Evolutionary conservation across 2,888 invertebrate genomes (phyloP).

Genomic region (Lasioglossum pauxillum): DNA sequence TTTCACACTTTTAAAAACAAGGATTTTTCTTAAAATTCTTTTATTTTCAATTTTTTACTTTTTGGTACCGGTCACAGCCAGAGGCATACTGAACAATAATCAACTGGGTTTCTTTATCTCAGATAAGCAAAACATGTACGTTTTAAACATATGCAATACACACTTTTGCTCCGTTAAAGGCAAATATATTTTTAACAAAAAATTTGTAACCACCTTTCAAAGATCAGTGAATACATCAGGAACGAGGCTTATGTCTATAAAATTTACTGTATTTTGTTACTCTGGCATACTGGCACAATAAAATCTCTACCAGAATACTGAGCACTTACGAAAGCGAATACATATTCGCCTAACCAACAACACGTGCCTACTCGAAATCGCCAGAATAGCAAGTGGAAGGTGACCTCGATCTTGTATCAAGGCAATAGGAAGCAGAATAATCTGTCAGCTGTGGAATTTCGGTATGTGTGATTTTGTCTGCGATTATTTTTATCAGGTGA

Average conservation of each 20-base stretch:
- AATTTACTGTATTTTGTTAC: not conserved
- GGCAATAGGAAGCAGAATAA: not conserved
- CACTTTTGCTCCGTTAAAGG: too few species aligned
- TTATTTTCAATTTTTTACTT: too few species aligned
- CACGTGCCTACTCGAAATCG: not conserved
- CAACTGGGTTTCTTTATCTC: too few species aligned
- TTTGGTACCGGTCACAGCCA: too few species aligned
- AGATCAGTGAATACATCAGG: too few species aligned
- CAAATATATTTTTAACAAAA: not conserved
- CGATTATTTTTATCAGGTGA: not conserved
- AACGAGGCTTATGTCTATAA: not conserved
- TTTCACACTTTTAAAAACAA: too few species aligned
- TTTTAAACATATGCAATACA: too few species aligned
- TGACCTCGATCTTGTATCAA: not conserved
- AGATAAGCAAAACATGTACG: too few species aligned
- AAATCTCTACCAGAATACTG: not conserved
- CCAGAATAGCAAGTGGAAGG: not conserved
- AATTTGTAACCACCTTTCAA: too few species aligned
- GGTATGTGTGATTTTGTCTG: not conserved
- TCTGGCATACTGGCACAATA: not conserved
- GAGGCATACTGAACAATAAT: too few species aligned
- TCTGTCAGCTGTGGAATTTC: not conserved
- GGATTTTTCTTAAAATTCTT: too few species aligned
- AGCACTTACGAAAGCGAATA: not conserved
- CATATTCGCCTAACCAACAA: not conserved